Conservation (phyloP, 2,797 vertebrate species). For the Parauchenoglanis punctatus region DNA sequence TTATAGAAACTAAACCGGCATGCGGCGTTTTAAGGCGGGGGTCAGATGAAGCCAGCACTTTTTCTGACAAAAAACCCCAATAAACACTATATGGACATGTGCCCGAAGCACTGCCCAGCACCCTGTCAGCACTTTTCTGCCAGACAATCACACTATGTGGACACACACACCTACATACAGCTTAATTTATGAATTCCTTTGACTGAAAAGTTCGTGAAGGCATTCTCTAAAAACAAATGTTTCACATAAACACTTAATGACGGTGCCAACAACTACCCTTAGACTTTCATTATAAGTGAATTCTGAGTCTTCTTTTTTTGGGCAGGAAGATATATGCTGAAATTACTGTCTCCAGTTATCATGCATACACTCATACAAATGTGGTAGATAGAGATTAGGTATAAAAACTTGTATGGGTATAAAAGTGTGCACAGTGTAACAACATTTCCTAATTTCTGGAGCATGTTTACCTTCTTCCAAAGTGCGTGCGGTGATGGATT, state of each 20-base stretch:
- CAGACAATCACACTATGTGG: no score
- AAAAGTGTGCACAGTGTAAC: not conserved
- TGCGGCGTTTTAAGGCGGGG: no score
- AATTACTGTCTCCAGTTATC: no score
- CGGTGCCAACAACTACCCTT: not conserved
- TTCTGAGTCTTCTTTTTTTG: not conserved
- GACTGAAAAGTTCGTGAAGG: not conserved
- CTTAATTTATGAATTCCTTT: not conserved
- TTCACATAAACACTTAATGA: not conserved
- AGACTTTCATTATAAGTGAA: not conserved
- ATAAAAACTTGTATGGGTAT: not conserved
- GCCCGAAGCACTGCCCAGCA: no score
- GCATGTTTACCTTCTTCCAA: conserved; percentile 88
- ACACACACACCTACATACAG: not conserved
- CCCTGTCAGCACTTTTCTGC: no score
- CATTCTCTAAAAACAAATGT: not conserved
- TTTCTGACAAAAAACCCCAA: no score
- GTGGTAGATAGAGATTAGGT: not conserved
- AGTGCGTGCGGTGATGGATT: conserved; percentile 90
- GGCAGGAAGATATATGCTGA: not conserved
- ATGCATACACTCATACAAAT: not conserved
- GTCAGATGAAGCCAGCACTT: no score
- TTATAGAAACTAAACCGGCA: no score
- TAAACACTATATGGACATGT: no score
- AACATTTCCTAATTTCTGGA: not conserved